Evolutionary conservation across 2,797 vertebrate species (phyloP).

Genomic region (Trachops cirrhosus): DNA sequence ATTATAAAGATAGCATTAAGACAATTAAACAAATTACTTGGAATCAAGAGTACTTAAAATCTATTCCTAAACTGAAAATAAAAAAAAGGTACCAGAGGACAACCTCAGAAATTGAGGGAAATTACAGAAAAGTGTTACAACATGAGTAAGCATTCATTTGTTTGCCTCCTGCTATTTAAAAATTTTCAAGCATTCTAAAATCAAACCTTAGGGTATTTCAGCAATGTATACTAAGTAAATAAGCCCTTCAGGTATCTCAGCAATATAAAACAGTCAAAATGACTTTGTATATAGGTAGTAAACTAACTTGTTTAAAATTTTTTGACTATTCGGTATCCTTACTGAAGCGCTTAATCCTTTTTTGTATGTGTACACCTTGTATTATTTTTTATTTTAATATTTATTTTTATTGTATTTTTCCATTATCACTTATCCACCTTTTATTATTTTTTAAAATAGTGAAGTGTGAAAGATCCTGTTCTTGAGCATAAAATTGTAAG

Average conservation of each 20-base stretch:
- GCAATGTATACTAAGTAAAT: conserved; percentile 19
- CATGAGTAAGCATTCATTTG: conserved; percentile 66
- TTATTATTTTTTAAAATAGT: background rate
- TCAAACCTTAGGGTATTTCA: conserved; percentile 25
- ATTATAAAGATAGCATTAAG: conserved; percentile 81
- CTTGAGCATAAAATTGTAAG: background rate
- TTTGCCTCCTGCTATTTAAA: conserved; percentile 27
- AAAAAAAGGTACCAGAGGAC: conserved; percentile 78
- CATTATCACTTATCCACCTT: background rate
- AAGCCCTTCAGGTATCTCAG: conserved; percentile 17
- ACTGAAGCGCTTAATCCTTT: background rate
- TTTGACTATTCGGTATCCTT: background rate
- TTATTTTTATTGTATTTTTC: background rate
- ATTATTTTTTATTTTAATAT: background rate
- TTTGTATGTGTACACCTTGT: background rate
- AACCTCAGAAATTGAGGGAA: conserved; percentile 73
- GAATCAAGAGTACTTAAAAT: conserved; percentile 78
- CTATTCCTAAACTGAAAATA: conserved; percentile 63
- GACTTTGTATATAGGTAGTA: background rate
- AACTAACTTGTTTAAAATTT: background rate
- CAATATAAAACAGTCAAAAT: conserved; percentile 2
- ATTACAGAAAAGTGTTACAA: conserved; percentile 83
- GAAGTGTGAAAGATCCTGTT: background rate
- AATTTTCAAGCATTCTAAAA: conserved; percentile 16
- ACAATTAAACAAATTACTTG: conserved; percentile 85